These are phyloP conservation scores for Diarsia rubi DNA, from an alignment of 2,888 invertebrate species.

Conservation along the genomic window DNA sequence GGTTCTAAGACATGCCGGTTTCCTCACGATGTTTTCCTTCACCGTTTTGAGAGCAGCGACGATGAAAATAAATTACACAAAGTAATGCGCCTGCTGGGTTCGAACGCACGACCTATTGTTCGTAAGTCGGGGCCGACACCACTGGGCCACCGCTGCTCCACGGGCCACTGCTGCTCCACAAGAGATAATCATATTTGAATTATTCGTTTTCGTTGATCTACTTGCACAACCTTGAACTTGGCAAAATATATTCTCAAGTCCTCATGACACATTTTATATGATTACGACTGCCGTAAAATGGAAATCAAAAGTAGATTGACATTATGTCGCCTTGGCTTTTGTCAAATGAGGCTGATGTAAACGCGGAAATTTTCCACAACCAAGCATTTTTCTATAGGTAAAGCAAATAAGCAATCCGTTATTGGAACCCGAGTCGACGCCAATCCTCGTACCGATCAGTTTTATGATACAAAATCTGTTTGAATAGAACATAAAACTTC, in stretches of 20 bases:
- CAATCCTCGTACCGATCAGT: slow-evolving; percentile 6
- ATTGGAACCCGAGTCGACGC: slow-evolving; percentile 11
- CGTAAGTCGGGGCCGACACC: no score
- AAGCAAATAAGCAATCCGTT: slow-evolving; percentile 15
- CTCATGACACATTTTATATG: slow-evolving; percentile 19
- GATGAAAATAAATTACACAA: no score
- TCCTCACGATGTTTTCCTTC: no score
- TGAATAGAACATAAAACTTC: slow-evolving; percentile 42
- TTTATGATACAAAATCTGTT: slow-evolving; percentile 29
- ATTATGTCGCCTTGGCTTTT: slow-evolving; percentile 18
- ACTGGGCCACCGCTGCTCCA: no score
- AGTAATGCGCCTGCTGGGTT: no score
- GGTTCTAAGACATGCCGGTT: no score
- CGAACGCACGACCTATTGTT: no score
- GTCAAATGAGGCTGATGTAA: slow-evolving; percentile 25
- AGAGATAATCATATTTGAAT: slow-evolving; percentile 47
- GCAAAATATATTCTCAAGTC: slow-evolving; percentile 23
- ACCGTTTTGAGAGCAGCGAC: no score
- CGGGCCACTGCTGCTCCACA: no score
- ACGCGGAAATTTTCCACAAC: slow-evolving; percentile 39
- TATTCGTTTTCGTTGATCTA: slow-evolving; percentile 26
- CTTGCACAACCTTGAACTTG: slow-evolving; percentile 66
- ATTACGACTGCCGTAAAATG: slow-evolving; percentile 13
- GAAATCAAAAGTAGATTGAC: slow-evolving; percentile 39
- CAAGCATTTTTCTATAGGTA: slow-evolving; percentile 26